Evolutionary conservation across 2,888 invertebrate genomes (phyloP).

Genomic region (Nematopogon swammerdamellus): DNA sequence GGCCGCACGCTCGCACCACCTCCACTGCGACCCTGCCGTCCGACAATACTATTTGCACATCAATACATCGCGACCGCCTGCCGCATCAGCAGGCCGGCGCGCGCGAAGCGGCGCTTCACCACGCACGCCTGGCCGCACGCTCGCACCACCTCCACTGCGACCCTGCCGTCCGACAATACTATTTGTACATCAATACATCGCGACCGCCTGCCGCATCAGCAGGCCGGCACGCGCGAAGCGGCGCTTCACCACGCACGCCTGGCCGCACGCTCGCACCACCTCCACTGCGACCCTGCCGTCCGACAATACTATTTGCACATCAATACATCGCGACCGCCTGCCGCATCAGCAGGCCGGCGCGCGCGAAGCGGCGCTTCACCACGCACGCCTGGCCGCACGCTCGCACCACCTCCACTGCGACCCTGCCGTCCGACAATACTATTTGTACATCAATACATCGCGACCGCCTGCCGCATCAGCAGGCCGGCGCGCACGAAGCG

Average conservation of each 20-base stretch:
- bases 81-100: slow-evolving; percentile 78
- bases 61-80: slow-evolving; percentile 78
- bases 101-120: slow-evolving; percentile 78
- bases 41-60: slow-evolving; percentile 6
- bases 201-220: slow-evolving; percentile 79
- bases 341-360: slow-evolving; percentile 78
- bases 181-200: no score
- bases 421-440: slow-evolving; percentile 32
- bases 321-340: slow-evolving; percentile 78
- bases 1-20: slow-evolving; percentile 81
- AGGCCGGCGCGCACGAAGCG: slow-evolving; percentile 79
- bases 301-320: slow-evolving; percentile 6
- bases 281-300: slow-evolving; percentile 69
- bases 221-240: slow-evolving; percentile 79
- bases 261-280: slow-evolving; percentile 81
- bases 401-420: slow-evolving; percentile 77
- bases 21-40: slow-evolving; percentile 69
- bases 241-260: slow-evolving; percentile 86
- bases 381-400: slow-evolving; percentile 89
- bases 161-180: slow-evolving; percentile 32
- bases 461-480: slow-evolving; percentile 79
- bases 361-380: slow-evolving; percentile 78
- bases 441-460: no score
- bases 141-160: slow-evolving; percentile 77
- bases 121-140: slow-evolving; percentile 89